phyloP scores from a whole-genome alignment of 2,113 vertebrate species.

The Tachysurus vachellii region DNA sequence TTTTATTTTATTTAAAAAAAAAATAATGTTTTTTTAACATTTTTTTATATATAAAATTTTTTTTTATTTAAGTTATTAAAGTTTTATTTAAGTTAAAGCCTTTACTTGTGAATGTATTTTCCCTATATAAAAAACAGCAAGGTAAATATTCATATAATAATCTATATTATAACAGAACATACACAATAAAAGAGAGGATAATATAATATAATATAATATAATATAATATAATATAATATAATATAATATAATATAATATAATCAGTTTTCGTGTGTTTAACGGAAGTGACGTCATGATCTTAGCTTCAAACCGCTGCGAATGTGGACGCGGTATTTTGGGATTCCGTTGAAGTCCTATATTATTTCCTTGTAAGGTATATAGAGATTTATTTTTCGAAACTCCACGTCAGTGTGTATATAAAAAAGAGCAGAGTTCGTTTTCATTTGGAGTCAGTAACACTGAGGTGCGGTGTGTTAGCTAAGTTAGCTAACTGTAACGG shows the following conservation, averaged over 20 bases:
- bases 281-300: neutral
- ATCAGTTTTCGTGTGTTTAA: neutral
- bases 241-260: neutral
- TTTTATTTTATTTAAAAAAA: too few relatives aligned
- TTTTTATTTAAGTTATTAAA: neutral
- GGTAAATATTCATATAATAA: too few relatives aligned
- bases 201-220: neutral
- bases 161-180: neutral
- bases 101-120: too few relatives aligned
- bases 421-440: neutral
- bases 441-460: neutral
- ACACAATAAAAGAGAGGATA: too few relatives aligned
- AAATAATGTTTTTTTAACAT: too few relatives aligned
- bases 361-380: neutral
- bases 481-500: neutral
- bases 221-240: neutral
- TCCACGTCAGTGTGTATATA: too few relatives aligned
- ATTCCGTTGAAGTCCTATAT: neutral
- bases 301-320: neutral
- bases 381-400: neutral
- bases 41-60: too few relatives aligned
- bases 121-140: too few relatives aligned
- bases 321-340: slow-evolving; percentile 52
- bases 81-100: neutral
- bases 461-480: neutral